Evolutionary conservation across 2,888 invertebrate species (phyloP).

Genomic region (Stenoptilia bipunctidactyla): DNA sequence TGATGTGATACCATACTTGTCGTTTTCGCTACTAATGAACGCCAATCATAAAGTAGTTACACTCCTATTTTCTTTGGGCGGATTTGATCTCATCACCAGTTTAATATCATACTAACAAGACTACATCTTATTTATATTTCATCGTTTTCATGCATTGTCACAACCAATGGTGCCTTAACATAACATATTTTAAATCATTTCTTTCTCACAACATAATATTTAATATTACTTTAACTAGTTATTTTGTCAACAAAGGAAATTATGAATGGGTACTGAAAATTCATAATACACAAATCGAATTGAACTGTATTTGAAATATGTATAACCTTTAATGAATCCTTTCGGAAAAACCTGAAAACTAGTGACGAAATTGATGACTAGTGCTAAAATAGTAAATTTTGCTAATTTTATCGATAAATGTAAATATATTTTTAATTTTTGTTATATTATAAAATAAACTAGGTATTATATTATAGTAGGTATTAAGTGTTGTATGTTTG

Average conservation of each 20-base stretch:
- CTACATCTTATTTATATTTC: not conserved
- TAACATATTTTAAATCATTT: slow-evolving; percentile 21
- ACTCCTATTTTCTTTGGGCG: not conserved
- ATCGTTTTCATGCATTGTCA: not conserved
- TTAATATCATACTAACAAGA: not conserved
- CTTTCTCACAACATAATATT: slow-evolving; percentile 13
- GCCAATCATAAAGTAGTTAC: too few relatives aligned
- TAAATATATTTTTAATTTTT: slow-evolving; percentile 70
- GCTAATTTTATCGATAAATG: slow-evolving; percentile 64
- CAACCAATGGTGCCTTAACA: slow-evolving; percentile 62
- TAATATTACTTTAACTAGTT: slow-evolving; percentile 1
- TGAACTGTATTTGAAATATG: not conserved
- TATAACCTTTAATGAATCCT: slow-evolving; percentile 13
- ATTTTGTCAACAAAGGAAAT: slow-evolving; percentile 18
- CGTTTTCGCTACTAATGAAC: too few relatives aligned
- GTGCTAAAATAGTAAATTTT: slow-evolving; percentile 63
- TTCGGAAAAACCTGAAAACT: slow-evolving; percentile 18
- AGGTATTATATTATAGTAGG: slow-evolving; percentile 68
- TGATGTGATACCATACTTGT: too few relatives aligned
- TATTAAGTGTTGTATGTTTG: slow-evolving; percentile 70
- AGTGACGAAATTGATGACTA: slow-evolving; percentile 32
- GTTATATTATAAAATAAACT: slow-evolving; percentile 68
- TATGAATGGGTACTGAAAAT: slow-evolving; percentile 12
- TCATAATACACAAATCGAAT: slow-evolving; percentile 13
- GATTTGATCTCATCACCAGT: slow-evolving; percentile 1